Conservation (phyloP, 2,888 invertebrate species). For the Stictocephala bisonia region DNA sequence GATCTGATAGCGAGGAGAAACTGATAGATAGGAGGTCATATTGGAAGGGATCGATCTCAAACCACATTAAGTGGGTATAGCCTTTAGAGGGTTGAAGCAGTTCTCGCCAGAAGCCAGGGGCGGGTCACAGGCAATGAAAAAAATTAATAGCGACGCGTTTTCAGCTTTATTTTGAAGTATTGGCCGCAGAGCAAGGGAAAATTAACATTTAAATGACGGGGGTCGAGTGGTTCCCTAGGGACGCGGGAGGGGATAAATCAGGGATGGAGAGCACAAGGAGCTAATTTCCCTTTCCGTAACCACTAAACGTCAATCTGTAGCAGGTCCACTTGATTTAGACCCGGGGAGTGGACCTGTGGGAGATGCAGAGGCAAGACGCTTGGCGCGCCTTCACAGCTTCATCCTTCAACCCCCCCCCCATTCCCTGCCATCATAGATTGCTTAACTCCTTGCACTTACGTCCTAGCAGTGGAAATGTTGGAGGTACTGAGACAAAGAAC, state of each 20-base stretch:
- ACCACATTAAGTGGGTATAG: constrained; percentile 15
- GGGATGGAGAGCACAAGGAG: constrained; percentile 8
- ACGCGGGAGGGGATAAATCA: constrained; percentile 37
- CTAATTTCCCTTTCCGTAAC: constrained; percentile 44
- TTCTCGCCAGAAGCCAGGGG: constrained; percentile 6
- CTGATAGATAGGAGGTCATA: no score
- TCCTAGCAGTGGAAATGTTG: no score
- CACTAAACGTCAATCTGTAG: constrained; percentile 44
- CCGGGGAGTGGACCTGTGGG: background rate
- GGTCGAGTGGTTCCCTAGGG: constrained; percentile 42
- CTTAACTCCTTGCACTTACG: no score
- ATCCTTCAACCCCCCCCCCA: no score
- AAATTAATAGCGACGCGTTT: constrained; percentile 38
- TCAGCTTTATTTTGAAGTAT: constrained; percentile 38
- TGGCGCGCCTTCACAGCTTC: no score
- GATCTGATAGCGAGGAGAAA: no score
- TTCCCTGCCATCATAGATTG: no score
- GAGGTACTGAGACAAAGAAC: no score
- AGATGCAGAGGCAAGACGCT: no score
- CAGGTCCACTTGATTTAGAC: constrained; percentile 32
- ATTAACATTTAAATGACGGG: constrained; percentile 49
- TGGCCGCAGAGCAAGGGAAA: constrained; percentile 34
- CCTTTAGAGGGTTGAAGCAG: constrained; percentile 2
- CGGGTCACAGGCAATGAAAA: constrained; percentile 8
- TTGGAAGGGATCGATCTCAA: no score